Percentiles rank a stretch among this genome's conserved stretches.
Evolutionary conservation across 2,888 invertebrate genomes (phyloP).

Genomic region (Tetheella fluctuosa): DNA sequence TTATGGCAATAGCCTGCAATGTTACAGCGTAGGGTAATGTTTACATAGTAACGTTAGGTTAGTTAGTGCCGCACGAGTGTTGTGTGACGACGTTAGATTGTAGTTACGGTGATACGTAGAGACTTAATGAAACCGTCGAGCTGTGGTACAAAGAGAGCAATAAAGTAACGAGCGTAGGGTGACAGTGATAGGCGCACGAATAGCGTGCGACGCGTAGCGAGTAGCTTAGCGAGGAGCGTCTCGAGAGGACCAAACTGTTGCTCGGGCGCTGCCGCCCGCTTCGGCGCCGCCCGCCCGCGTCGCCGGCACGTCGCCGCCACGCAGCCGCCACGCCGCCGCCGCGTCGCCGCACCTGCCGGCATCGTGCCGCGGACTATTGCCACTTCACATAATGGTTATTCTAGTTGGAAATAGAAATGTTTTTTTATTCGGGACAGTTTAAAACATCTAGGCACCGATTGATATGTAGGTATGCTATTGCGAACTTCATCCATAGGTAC

Average conservation of each 20-base stretch:
- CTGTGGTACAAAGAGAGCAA: constrained; percentile 82
- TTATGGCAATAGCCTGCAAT: constrained; percentile 72
- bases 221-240: constrained; percentile 46
- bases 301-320: constrained; percentile 1
- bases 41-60: constrained; percentile 61
- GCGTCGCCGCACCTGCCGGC: neutral
- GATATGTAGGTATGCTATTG: constrained; percentile 15
- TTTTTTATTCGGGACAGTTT: neutral
- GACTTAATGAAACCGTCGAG: constrained; percentile 82
- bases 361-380: neutral
- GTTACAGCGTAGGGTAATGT: constrained; percentile 68
- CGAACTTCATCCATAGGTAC: constrained; percentile 18
- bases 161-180: constrained; percentile 69
- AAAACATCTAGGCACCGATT: constrained; percentile 1
- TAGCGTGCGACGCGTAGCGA: constrained; percentile 66
- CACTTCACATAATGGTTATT: neutral
- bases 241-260: constrained; percentile 67
- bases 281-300: constrained; percentile 20
- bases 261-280: constrained; percentile 38
- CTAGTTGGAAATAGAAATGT: constrained; percentile 6
- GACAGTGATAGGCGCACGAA: constrained; percentile 58
- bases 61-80: constrained; percentile 60
- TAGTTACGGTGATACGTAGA: constrained; percentile 81
- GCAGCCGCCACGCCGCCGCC: neutral
- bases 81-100: constrained; percentile 61